Evolutionary conservation across 92 coral and sea anemone genomes (phyloP).

Genomic region (Porites evermanni): DNA sequence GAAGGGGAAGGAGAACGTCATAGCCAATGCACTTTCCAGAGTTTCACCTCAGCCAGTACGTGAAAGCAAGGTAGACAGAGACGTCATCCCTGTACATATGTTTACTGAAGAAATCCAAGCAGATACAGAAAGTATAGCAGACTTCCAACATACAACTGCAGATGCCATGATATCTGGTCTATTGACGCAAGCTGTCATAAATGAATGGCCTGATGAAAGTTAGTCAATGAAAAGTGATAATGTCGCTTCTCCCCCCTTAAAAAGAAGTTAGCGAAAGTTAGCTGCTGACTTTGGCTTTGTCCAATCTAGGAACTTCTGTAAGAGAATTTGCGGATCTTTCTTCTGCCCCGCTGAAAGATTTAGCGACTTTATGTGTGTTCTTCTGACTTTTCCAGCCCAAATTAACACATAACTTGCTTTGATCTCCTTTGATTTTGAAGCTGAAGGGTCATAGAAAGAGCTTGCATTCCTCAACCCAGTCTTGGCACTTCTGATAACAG

Average conservation of each 20-base stretch:
- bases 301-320: not conserved
- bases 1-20: not conserved
- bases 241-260: too few relatives aligned
- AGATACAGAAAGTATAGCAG: not conserved
- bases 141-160: not conserved
- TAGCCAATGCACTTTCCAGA: not conserved
- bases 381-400: not conserved
- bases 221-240: too few relatives aligned
- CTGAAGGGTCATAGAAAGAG: not conserved
- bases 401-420: not conserved
- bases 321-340: not conserved
- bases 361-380: not conserved
- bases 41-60: constrained; percentile 5
- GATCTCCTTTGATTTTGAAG: not conserved
- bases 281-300: not conserved
- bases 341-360: not conserved
- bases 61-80: not conserved
- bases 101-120: constrained; percentile 11
- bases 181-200: constrained; percentile 44
- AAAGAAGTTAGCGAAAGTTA: not conserved
- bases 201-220: constrained; percentile 62
- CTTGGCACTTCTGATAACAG: not conserved
- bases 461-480: not conserved
- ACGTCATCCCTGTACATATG: constrained; percentile 14
- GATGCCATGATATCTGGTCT: not conserved